Evolutionary conservation across 2,113 vertebrate genomes (phyloP), one percentile per base, ranked within the genome.

Genomic region (Pedionomus torquatus): DNA sequence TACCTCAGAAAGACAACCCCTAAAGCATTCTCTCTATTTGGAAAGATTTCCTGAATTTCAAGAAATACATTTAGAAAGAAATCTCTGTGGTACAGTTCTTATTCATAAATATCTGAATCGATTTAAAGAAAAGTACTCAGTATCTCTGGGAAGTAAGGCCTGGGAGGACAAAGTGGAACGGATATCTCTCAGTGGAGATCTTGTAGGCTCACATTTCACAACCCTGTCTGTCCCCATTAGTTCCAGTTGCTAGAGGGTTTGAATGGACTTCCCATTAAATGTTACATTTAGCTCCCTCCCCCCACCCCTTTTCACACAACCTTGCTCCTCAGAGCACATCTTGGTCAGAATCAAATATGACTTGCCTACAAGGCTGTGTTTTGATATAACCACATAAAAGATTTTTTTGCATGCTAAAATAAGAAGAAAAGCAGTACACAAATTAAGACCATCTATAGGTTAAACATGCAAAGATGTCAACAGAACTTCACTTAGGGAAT

Each of bases 141-240:
- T 3, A 11, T 87, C 82, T 95, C 78, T 96, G 93, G 64, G 66
- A 97, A 95, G 52, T 35, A 58, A 90, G 65, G 43, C 20, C 89
- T 94, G 61, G 58, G 61, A 93, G 68, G 90, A 92, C 17, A 14
- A 77, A 94, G 28, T 76, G 85, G 82, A 97, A 95, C 26, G 26
- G 64, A 93, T 93, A 89, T 43, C 77, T 96, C 77, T 95, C 95
- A 70, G 63, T 65, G 80, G 93, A 97, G 79, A 96, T n/a, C n/a
- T 83, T 93, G 44, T 41, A 64, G 83, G 87, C 64, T 98, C 93
- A 79, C 18, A 16, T 98, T 98, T 98, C 97, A 98, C 84, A 96
- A 19, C 55, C 78, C 68, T 95, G 88, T 95, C 97, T 97, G 93
- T 96, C 63, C 77, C 86, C 90, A 94, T 98, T 97, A 95, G 96